Percentiles rank a stretch among this genome's conserved stretches.
These are phyloP conservation scores for Tauraco erythrolophus DNA, from an alignment of 2,113 vertebrate genomes.

Conservation along the genomic window DNA sequence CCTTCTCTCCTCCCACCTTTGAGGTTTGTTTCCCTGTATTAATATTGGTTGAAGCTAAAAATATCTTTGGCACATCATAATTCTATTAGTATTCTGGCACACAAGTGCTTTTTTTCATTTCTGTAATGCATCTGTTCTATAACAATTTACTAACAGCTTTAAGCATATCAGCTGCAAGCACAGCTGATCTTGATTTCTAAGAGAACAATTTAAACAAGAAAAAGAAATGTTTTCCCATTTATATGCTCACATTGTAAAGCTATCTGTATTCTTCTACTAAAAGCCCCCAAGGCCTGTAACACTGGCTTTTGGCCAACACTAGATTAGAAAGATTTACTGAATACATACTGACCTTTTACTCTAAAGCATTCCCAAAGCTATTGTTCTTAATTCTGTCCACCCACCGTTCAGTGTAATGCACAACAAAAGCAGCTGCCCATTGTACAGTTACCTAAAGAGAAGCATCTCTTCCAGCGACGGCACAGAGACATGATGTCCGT, in stretches of 20 bases:
- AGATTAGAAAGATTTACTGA: conserved; percentile 34
- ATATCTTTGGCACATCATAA: neutral
- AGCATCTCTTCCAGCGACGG: conserved; percentile 40
- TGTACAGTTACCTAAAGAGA: conserved; percentile 67
- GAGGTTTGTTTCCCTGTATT: neutral
- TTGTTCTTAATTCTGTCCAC: neutral
- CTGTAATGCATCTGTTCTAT: neutral
- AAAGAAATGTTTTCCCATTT: conserved; percentile 4
- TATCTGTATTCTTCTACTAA: neutral
- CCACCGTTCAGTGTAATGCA: neutral
- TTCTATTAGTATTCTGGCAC: conserved; percentile 37
- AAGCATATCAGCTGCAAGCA: conserved; percentile 42
- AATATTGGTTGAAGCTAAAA: conserved; percentile 22
- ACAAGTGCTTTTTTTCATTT: neutral
- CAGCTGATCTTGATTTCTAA: conserved; percentile 48
- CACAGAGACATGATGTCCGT: conserved; percentile 10
- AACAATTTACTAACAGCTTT: conserved; percentile 32
- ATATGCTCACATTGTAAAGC: neutral
- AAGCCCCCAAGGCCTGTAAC: neutral
- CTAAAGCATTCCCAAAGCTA: neutral
- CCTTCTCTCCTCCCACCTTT: conserved; percentile 17
- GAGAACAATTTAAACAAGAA: conserved; percentile 36
- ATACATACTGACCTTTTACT: conserved; percentile 2
- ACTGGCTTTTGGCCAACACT: neutral
- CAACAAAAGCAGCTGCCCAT: neutral